phyloP scores from a whole-genome alignment of 2,113 vertebrate species.

The Campylorhamphus procurvoides region DNA sequence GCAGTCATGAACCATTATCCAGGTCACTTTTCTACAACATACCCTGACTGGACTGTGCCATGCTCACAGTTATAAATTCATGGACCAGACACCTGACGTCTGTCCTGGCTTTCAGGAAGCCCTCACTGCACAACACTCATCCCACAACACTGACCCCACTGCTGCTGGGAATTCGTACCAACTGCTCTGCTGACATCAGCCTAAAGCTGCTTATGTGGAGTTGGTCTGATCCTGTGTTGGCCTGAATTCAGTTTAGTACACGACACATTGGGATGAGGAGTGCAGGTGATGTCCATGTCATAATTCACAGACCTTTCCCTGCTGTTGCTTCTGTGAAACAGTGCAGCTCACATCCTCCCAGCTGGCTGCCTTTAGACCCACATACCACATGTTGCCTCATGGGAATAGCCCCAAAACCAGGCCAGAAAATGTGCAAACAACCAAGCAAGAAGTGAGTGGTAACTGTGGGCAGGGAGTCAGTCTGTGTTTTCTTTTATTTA shows the following conservation, averaged over 20 bases:
- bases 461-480: not conserved
- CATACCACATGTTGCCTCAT: rapidly evolving
- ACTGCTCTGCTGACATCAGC: not conserved
- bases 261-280: not conserved
- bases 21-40: not conserved
- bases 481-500: not conserved
- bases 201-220: constrained; percentile 4
- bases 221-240: not conserved
- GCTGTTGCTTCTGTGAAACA: rapidly evolving
- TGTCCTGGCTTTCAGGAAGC: not conserved
- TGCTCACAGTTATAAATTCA: not conserved
- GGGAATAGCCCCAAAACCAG: not conserved
- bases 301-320: not conserved
- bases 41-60: not conserved
- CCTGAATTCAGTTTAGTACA: constrained; percentile 3
- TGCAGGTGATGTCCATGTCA: not conserved
- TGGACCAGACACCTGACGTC: rapidly evolving
- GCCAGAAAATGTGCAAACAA: not conserved
- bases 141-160: rapidly evolving
- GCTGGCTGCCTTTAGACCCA: rapidly evolving
- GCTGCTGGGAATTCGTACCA: not conserved
- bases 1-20: not conserved
- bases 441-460: not conserved
- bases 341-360: not conserved
- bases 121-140: rapidly evolving